These are phyloP conservation scores for Varanus komodoensis DNA, from an alignment of 2,113 vertebrate genomes.

Conservation along the genomic window DNA sequence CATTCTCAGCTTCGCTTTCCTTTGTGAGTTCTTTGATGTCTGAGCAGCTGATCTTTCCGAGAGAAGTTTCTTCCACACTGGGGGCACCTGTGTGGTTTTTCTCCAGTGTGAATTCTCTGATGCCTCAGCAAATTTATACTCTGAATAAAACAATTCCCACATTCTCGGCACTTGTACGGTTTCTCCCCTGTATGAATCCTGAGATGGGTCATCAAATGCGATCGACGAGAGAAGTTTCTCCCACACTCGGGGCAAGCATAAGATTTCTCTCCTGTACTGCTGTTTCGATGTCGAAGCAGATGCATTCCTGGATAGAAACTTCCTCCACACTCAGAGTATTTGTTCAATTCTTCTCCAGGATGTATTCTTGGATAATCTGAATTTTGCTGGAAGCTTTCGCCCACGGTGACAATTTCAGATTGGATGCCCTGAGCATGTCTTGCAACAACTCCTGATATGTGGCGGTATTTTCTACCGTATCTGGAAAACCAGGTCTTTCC, in stretches of 20 bases:
- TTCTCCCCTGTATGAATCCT: constrained; percentile 54
- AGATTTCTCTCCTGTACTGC: constrained; percentile 50
- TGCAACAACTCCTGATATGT: constrained; percentile 47
- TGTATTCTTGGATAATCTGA: constrained; percentile 50
- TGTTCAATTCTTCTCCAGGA: constrained; percentile 70
- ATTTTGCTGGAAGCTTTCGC: not conserved
- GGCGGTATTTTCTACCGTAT: not conserved
- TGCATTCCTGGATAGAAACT: not conserved
- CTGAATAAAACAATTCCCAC: constrained; percentile 55
- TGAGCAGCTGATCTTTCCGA: too few relatives aligned
- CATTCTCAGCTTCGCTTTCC: not conserved
- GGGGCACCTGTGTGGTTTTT: too few relatives aligned
- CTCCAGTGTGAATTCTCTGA: constrained; percentile 29
- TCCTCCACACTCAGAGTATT: constrained; percentile 74
- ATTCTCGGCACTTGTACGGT: constrained; percentile 41
- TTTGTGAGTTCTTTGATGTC: too few relatives aligned
- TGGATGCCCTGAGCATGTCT: constrained; percentile 57
- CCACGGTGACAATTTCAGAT: not conserved
- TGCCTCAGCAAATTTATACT: constrained; percentile 49
- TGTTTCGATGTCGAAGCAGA: constrained; percentile 31
- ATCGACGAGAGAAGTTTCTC: constrained; percentile 51
- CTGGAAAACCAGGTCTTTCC: too few relatives aligned
- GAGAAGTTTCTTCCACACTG: too few relatives aligned
- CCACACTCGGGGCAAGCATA: constrained; percentile 58
- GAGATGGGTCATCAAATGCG: constrained; percentile 58